Percentiles rank a stretch among this genome's conserved stretches.
These are phyloP conservation scores for Chlorodrepanis virens DNA, from an alignment of 2,113 vertebrate genomes.

Conservation along the genomic window DNA sequence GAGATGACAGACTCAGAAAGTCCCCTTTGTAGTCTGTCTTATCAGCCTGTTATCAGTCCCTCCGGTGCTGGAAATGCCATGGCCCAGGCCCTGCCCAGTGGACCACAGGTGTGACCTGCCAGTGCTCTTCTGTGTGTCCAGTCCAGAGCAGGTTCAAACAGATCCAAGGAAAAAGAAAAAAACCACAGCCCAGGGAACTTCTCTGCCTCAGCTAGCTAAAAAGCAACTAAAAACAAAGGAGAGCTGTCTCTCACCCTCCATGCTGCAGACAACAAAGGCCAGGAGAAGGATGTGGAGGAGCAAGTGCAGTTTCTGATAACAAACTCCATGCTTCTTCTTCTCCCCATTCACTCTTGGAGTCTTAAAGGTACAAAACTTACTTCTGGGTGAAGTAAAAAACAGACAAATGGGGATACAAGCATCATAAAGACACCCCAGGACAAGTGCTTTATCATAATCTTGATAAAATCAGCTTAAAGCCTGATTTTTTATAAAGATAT, in stretches of 20 bases:
- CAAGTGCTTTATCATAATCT: not conserved
- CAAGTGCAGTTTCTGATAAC: not conserved
- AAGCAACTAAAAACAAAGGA: not conserved
- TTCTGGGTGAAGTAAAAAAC: not conserved
- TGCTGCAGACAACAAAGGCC: not conserved
- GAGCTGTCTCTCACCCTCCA: not conserved
- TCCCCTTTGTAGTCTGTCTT: not conserved
- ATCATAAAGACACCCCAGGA: not conserved
- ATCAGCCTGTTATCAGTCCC: not conserved
- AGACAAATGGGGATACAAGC: not conserved
- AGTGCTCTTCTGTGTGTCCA: not conserved
- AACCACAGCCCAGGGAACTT: not conserved
- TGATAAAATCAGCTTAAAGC: not conserved
- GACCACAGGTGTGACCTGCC: not conserved
- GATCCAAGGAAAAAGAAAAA: not conserved
- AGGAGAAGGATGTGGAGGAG: not conserved
- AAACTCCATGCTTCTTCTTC: not conserved
- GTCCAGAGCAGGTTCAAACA: not conserved
- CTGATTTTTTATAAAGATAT: not conserved
- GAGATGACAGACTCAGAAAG: not conserved
- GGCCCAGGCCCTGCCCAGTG: not conserved
- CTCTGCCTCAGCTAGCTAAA: not conserved
- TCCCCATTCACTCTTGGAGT: not conserved
- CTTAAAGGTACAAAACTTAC: not conserved
- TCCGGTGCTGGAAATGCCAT: accelerated